A percentile compares a stretch with the other conserved stretches of the same genome.
Evolutionary conservation across 2,113 vertebrate genomes (phyloP).

Genomic region (Crocuta crocuta): DNA sequence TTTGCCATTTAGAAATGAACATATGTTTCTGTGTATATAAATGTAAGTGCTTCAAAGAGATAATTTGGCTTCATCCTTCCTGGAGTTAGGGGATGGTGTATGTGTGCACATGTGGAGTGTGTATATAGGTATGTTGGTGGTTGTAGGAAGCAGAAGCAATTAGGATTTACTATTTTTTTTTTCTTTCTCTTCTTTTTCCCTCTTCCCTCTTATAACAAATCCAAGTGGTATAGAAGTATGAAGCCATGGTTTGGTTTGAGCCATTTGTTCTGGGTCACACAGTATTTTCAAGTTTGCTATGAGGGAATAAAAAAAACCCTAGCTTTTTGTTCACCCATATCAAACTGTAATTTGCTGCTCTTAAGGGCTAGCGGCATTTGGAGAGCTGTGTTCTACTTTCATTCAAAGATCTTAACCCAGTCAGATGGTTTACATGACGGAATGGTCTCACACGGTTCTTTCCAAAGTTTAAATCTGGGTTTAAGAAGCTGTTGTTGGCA

Average conservation of each 20-base stretch:
- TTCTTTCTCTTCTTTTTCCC: not conserved
- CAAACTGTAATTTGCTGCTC: constrained; percentile 22
- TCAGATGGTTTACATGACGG: constrained; percentile 1
- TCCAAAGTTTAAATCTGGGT: constrained; percentile 55
- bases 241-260: constrained; percentile 34
- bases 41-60: constrained; percentile 36
- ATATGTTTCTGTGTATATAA: not conserved
- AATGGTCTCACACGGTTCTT: not conserved
- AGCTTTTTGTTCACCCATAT: not conserved
- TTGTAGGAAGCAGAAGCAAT: not conserved
- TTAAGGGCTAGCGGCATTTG: constrained; percentile 48
- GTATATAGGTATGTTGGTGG: not conserved
- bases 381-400: not conserved
- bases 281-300: constrained; percentile 22
- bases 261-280: not conserved
- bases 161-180: not conserved
- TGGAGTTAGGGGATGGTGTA: not conserved
- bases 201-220: not conserved
- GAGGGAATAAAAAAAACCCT: not conserved
- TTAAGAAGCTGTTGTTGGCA: constrained; percentile 39
- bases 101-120: not conserved
- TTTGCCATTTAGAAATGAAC: constrained; percentile 51
- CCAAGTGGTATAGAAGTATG: not conserved
- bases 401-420: not conserved
- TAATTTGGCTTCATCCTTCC: constrained; percentile 22